Conservation (phyloP, 2,113 vertebrate genomes). For the Tachycineta bicolor region DNA sequence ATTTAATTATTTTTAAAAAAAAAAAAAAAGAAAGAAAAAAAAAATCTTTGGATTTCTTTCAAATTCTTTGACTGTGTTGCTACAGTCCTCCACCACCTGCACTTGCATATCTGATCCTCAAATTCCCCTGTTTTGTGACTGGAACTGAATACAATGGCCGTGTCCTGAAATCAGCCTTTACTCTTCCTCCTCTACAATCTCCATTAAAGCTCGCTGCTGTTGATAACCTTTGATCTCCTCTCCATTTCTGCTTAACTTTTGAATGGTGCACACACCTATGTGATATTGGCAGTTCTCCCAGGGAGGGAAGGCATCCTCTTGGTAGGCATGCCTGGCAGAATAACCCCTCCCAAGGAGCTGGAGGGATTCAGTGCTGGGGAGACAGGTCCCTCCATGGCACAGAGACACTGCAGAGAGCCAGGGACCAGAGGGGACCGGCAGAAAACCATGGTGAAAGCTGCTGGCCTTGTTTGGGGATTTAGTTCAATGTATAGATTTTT, state of each 20-base stretch:
- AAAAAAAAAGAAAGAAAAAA: background rate
- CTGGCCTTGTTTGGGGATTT: background rate
- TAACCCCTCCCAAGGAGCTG: background rate
- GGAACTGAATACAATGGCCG: background rate
- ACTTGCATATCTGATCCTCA: conserved; percentile 11
- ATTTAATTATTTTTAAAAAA: background rate
- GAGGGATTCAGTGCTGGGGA: background rate
- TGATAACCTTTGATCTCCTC: conserved; percentile 51
- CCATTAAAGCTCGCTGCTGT: background rate
- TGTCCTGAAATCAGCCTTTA: background rate
- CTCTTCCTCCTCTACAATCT: background rate
- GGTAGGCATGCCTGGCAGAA: background rate
- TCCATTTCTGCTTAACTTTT: background rate
- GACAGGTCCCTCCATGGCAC: background rate
- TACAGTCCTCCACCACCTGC: conserved; percentile 1
- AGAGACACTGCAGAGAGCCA: background rate
- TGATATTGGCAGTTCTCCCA: background rate
- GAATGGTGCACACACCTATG: background rate
- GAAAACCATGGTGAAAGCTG: accelerated
- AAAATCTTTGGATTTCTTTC: background rate
- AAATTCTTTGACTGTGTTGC: conserved; percentile 25
- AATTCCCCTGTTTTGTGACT: background rate
- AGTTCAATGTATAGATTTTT: background rate
- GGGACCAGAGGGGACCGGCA: background rate
- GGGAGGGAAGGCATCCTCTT: background rate